Evolutionary conservation across 2,888 invertebrate species (phyloP).

Genomic region (Alsophila aescularia): DNA sequence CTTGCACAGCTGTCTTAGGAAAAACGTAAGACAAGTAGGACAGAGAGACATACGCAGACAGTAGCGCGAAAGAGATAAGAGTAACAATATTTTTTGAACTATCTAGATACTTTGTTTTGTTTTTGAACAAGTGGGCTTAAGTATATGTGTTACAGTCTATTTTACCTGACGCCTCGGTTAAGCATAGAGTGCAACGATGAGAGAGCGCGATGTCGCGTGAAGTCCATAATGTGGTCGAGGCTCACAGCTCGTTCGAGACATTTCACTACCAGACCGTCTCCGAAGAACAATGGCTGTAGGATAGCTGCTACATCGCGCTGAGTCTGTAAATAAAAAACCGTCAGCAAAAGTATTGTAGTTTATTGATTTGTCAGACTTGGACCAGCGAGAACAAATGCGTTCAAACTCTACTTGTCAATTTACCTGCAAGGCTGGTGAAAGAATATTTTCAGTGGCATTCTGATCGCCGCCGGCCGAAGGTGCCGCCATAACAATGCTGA

Average conservation of each 20-base stretch:
- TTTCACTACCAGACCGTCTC: conserved; percentile 96
- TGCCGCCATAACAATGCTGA: conserved; percentile 85
- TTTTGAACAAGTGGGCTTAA: no score
- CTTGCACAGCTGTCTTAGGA: no score
- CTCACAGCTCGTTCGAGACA: conserved; percentile 95
- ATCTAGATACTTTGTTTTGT: no score
- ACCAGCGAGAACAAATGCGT: not conserved
- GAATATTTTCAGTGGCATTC: conserved; percentile 88
- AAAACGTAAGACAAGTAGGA: no score
- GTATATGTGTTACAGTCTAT: not conserved
- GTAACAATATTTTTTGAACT: no score
- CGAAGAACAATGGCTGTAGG: conserved; percentile 93
- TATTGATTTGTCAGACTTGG: no score
- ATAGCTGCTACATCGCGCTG: conserved; percentile 95
- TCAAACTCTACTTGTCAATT: conserved; percentile 4
- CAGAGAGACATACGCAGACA: no score
- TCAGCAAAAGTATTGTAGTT: no score
- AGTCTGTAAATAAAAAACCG: conserved; percentile 85
- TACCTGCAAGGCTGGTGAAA: conserved; percentile 92
- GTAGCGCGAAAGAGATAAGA: no score
- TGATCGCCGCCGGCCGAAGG: conserved; percentile 84
- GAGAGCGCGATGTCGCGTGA: conserved; percentile 97
- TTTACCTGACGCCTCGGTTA: conserved; percentile 94
- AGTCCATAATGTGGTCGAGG: conserved; percentile 99
- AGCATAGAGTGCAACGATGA: conserved; percentile 99